A percentile compares a stretch with the other conserved stretches of the same genome.
phyloP scores from a whole-genome alignment of 2,888 invertebrate genomes.

The Agrotis puta region DNA sequence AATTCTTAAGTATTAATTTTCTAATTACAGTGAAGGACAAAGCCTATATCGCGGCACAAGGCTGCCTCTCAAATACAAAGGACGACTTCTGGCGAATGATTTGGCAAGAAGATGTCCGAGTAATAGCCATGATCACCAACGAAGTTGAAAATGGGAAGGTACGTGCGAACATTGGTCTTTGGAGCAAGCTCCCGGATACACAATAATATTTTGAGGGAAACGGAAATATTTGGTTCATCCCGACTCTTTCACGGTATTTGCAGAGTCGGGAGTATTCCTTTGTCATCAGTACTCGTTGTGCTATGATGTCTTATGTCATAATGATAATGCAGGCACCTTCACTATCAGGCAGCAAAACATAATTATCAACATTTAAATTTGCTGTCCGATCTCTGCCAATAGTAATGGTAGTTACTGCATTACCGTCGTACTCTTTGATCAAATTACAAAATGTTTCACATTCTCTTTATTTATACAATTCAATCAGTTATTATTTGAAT shows the following conservation, averaged over 20 bases:
- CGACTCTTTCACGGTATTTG: no score
- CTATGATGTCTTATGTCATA: no score
- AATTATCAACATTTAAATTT: no score
- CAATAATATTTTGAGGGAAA: no score
- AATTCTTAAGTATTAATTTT: neutral
- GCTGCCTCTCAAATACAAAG: conserved; percentile 97
- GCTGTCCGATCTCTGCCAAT: no score
- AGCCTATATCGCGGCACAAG: conserved; percentile 97
- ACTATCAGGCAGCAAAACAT: no score
- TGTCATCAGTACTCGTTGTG: no score
- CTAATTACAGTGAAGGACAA: conserved; percentile 87
- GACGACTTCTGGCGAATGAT: conserved; percentile 99
- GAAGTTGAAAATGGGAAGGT: conserved; percentile 98
- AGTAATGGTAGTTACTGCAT: no score
- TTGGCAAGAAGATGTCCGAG: conserved; percentile 98
- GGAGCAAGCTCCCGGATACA: no score
- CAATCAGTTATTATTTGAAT: neutral
- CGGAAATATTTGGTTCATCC: no score
- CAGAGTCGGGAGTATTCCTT: no score
- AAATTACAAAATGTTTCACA: neutral
- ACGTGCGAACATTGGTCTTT: conserved; percentile 9
- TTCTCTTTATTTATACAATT: neutral
- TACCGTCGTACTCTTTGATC: neutral
- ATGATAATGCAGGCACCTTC: no score
- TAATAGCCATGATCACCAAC: conserved; percentile 99